Percentiles rank a stretch among this genome's conserved stretches.
Evolutionary conservation across 2,113 vertebrate genomes (phyloP).

Genomic region (Plecotus auritus): DNA sequence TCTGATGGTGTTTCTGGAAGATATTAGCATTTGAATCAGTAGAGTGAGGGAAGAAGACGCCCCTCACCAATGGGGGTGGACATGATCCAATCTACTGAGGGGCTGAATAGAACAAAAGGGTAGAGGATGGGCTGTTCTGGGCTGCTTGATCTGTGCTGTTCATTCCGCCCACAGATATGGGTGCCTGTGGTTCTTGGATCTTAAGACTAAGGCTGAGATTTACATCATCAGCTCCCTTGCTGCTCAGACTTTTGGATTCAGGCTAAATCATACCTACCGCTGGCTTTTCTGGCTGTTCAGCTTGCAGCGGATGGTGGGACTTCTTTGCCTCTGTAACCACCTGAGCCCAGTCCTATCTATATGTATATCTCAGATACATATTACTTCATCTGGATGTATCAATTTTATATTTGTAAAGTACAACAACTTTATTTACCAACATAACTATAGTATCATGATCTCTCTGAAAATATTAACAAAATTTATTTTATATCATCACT

Average conservation of each 20-base stretch:
- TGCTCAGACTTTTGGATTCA: neutral
- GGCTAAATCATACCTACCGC: too few species aligned
- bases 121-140: too few species aligned
- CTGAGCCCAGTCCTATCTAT: neutral
- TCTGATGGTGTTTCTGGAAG: neutral
- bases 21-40: neutral
- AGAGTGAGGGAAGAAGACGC: neutral
- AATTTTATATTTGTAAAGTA: neutral
- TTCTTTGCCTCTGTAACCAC: neutral
- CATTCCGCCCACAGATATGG: accelerated
- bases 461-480: neutral
- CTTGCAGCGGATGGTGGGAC: neutral
- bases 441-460: neutral
- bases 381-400: neutral
- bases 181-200: neutral
- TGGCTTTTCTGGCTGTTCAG: neutral
- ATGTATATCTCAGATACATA: neutral
- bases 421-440: neutral
- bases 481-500: neutral
- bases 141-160: neutral
- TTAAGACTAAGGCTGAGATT: neutral
- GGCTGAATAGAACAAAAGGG: neutral
- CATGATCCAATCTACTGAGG: neutral
- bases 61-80: neutral
- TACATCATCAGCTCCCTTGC: accelerated